Base-by-base conservation (phyloP, 2,888 invertebrate genomes). In the Nymphalis c-album region DNA sequence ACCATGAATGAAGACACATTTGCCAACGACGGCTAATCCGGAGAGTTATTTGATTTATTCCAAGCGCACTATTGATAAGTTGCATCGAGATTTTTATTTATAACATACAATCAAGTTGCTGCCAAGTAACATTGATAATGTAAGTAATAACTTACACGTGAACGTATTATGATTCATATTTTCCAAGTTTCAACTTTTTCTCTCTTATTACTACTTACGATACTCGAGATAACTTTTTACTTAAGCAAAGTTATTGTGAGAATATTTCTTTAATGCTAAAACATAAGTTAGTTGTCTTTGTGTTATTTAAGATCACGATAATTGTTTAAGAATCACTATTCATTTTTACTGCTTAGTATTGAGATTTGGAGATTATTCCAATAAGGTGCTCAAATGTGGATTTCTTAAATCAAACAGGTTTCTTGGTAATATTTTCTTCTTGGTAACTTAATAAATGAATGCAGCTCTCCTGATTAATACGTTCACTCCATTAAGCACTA, bases 1-100 rank as follows among this genome's bases (percentile, higher is more conserved):
- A 82, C 84, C 88, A 90, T 91, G 91, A 91, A 91, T 91, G 90
- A 88, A 91, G 90, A 88, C 87, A 87, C 91, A 90, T 90, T 91
- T 90, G 89, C 90, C 88, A 89, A 83, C 86, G 86, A 89, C 88
- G 85, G 86, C 80, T 82, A 80, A 86, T 83, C 83, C 85, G 81
- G 80, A 75, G 82, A 85, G 85, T 86, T 89, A 90, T 91, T 90
- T 89, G 90, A 90, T 90, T 89, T 90, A 89, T 89, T 86, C 84
- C 79, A 74, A 84, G 85, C 80, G 73, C 75, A 77, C 82, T 78
- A 88, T 88, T 89, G 88, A 87, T 88, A 85, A 85, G 83, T 85
- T 81, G 80, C 82, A 86, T 86, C 82, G 80, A 76, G 75, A 78
- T 83, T 81, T 75, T 87, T 85, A 85, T 85, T 84, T 83, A 69